Percentiles rank a stretch among this genome's conserved stretches.
Evolutionary conservation across 2,113 vertebrate genomes (phyloP).

Genomic region (Dipodomys merriami): DNA sequence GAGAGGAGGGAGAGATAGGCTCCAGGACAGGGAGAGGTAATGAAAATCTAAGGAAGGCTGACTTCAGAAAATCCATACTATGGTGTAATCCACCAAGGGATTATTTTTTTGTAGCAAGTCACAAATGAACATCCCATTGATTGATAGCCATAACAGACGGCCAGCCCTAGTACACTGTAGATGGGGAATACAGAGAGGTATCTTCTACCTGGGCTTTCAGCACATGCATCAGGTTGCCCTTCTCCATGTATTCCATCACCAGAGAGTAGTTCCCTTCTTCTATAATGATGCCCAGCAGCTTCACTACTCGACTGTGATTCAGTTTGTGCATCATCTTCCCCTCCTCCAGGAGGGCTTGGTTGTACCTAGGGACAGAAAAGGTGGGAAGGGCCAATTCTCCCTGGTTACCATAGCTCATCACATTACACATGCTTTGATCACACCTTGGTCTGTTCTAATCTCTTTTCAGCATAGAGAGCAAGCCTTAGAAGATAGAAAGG

Average conservation of each 20-base stretch:
- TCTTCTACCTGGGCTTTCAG: slow-evolving; percentile 85
- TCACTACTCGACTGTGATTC: slow-evolving; percentile 92
- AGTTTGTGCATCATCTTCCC: slow-evolving; percentile 93
- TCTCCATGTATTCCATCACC: slow-evolving; percentile 95
- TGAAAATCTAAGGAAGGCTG: neutral
- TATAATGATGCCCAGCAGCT: slow-evolving; percentile 93
- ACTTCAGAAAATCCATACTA: neutral
- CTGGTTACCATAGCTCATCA: neutral
- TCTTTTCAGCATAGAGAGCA: neutral
- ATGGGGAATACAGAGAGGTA: rapidly evolving
- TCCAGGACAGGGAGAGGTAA: neutral
- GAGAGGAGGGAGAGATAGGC: neutral
- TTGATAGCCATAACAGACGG: neutral
- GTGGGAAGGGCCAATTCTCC: rapidly evolving
- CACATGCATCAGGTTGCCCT: slow-evolving; percentile 93
- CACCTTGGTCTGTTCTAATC: neutral
- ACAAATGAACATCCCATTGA: neutral
- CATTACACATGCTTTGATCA: rapidly evolving
- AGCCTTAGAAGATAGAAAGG: neutral
- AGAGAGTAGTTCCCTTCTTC: slow-evolving; percentile 94
- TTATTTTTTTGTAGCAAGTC: neutral
- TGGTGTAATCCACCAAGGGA: neutral
- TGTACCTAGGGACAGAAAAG: slow-evolving; percentile 84
- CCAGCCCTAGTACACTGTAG: rapidly evolving
- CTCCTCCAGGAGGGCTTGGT: slow-evolving; percentile 91